Evolutionary conservation across 92 coral and sea anemone genomes (phyloP), one percentile per base, ranked within the genome.

Genomic region (Heteractis magnifica): DNA sequence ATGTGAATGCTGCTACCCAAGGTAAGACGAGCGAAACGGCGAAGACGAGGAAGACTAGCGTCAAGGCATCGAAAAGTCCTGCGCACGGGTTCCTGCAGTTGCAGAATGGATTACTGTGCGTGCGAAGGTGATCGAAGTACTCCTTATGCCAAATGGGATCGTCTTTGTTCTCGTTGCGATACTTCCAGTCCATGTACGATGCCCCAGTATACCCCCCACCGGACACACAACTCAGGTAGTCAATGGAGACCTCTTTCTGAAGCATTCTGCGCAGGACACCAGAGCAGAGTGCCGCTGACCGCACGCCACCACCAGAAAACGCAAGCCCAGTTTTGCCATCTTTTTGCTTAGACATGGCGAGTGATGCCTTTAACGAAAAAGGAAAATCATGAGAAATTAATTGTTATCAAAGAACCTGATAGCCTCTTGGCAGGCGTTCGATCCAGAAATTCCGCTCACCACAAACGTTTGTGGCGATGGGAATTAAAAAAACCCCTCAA

Each of bases 151-250:
- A 93, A 64, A 72, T 71, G 5, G 95, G 93, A 76, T 95, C 87
- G 76, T 95, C 98, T 76, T 51, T 79, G 21, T 76, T 86, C 62
- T 91, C 90, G 81, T 95, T 89, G 71, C 91, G 97, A 80, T 79
- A 95, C 81, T 95, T 95, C 98, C 98, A 95, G 79, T 95, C 97
- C 58, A 93, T 49, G 64, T 95, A 95, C 6, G 97, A 90, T 2
- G 94, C 82, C 77, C 94, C 98, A 62, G 90, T 89, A 82, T 72
- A 91, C 49, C 98, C 98, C 20, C 98, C 98, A 64, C 98, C 98
- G 15, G 98, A 93, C 49, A 91, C 97, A 60, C 95, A 85, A 79
- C 97, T 92, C 74, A 95, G 83, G 80, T 64, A 95, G 78, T 93
- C 98, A 81, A 94, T 78, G 52, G 76, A 62, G 23, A 86, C 85